These are phyloP conservation scores for Brachyhypopomus gauderio DNA, from an alignment of 2,113 vertebrate genomes.

Conservation along the genomic window DNA sequence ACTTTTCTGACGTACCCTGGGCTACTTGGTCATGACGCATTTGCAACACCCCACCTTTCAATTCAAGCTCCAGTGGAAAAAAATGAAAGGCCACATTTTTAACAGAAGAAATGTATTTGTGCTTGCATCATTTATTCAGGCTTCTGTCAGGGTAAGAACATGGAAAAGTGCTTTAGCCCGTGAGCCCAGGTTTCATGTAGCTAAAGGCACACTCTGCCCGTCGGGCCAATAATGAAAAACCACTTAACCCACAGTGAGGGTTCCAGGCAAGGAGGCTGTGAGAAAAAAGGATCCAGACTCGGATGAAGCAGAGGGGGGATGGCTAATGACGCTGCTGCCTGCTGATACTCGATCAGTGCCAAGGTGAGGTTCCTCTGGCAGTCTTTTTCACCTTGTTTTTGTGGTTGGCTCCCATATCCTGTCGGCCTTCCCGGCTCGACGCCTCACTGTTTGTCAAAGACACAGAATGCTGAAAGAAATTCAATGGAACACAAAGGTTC, in stretches of 20 bases:
- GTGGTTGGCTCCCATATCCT: conserved; percentile 12
- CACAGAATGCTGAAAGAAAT: background rate
- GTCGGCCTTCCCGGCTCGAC: background rate
- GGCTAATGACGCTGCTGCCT: conserved; percentile 1
- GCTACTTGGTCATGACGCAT: conserved; percentile 10
- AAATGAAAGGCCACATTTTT: conserved; percentile 43
- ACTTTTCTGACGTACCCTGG: conserved; percentile 8
- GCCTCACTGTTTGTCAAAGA: conserved; percentile 25
- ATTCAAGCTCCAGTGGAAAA: conserved; percentile 41
- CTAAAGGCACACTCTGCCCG: conserved; percentile 9
- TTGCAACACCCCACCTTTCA: conserved; percentile 39
- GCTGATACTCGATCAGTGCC: conserved; percentile 14
- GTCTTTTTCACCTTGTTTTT: too few species aligned
- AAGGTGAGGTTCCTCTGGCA: conserved; percentile 29
- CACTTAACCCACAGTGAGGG: conserved; percentile 20
- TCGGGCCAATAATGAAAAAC: conserved; percentile 39
- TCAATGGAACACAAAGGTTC: too few species aligned
- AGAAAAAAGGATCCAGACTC: background rate
- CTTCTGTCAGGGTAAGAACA: conserved; percentile 46
- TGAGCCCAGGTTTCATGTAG: conserved; percentile 24
- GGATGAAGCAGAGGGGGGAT: background rate
- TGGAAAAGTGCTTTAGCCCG: conserved; percentile 42
- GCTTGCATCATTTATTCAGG: conserved; percentile 52
- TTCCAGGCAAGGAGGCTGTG: background rate
- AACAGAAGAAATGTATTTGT: conserved; percentile 44